Conservation (phyloP, 2,888 invertebrate species). For the Tenthredo scrophulariae region DNA sequence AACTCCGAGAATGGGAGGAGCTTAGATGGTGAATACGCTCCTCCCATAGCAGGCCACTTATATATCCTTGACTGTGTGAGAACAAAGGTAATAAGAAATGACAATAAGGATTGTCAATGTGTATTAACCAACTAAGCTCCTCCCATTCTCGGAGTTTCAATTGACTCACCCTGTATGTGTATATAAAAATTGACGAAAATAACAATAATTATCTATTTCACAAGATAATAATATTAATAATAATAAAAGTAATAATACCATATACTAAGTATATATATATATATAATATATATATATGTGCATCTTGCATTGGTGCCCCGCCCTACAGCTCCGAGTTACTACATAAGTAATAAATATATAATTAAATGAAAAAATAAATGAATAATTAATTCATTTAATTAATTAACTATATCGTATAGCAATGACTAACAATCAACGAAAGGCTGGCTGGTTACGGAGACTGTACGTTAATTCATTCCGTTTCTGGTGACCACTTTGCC, state of each 20-base stretch:
- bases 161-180: too few relatives aligned
- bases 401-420: conserved; percentile 9
- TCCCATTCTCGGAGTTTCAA: too few relatives aligned
- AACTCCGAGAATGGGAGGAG: too few relatives aligned
- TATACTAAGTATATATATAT: neutral
- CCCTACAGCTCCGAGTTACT: conserved; percentile 2
- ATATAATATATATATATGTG: neutral
- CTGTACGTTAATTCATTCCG: neutral
- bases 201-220: conserved; percentile 62
- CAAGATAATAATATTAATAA: conserved; percentile 32
- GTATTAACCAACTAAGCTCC: too few relatives aligned
- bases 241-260: conserved; percentile 15
- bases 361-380: neutral
- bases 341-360: neutral
- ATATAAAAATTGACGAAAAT: conserved; percentile 62
- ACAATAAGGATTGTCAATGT: too few relatives aligned
- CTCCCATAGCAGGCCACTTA: too few relatives aligned
- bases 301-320: conserved; percentile 18
- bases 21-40: too few relatives aligned
- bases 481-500: conserved; percentile 47
- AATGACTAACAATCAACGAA: neutral
- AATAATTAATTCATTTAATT: conserved; percentile 13
- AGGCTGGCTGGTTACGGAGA: conserved; percentile 26
- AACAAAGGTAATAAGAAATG: too few relatives aligned
- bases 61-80: too few relatives aligned